Evolutionary conservation across 2,797 vertebrate genomes (phyloP).

Genomic region (Tinamus major): DNA sequence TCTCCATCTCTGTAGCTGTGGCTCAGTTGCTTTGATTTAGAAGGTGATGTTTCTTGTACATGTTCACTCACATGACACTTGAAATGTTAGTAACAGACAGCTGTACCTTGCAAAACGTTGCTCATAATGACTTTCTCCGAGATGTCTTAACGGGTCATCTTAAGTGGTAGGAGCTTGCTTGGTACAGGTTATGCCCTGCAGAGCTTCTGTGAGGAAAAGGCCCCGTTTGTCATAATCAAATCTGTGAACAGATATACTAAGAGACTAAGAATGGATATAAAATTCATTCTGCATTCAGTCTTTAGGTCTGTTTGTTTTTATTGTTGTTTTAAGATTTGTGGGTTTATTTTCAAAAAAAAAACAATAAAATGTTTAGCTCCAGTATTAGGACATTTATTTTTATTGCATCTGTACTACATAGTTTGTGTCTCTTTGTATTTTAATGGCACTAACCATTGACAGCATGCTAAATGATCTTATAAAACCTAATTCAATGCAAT

Average conservation of each 20-base stretch:
- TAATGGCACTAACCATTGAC: neutral
- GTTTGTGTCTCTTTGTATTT: neutral
- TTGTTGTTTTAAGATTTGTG: neutral
- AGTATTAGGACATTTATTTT: neutral
- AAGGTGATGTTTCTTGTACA: neutral
- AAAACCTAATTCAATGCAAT: neutral
- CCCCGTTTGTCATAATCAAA: accelerated
- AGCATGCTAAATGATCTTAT: neutral
- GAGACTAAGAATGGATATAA: neutral
- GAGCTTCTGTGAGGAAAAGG: neutral
- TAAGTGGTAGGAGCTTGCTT: neutral
- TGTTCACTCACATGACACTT: neutral
- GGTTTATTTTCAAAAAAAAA: neutral
- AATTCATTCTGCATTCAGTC: neutral
- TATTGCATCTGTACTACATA: neutral
- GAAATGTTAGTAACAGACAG: neutral
- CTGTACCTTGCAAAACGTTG: neutral
- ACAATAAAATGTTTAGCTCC: neutral
- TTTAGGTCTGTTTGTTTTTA: neutral
- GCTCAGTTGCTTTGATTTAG: neutral
- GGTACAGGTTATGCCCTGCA: neutral
- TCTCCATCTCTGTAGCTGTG: neutral
- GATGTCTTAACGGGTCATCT: neutral
- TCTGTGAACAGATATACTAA: neutral
- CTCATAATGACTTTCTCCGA: neutral